Percentiles rank a stretch among this genome's conserved stretches.
These are phyloP conservation scores for Lepus europaeus DNA, from an alignment of 2,113 vertebrate genomes.

Conservation along the genomic window DNA sequence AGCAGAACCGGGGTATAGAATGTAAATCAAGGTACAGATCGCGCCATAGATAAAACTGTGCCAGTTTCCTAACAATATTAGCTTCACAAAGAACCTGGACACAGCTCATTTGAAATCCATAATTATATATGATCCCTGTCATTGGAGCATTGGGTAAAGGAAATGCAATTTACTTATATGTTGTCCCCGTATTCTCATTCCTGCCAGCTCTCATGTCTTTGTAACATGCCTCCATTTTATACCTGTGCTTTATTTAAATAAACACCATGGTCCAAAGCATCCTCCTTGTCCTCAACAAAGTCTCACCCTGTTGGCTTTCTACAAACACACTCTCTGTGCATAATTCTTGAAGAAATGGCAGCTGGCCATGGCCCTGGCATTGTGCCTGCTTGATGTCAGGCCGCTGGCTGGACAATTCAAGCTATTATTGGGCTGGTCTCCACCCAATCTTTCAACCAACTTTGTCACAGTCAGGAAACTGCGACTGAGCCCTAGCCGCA, in stretches of 20 bases:
- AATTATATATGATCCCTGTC: not conserved
- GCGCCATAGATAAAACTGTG: too few species aligned
- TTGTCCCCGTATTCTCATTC: not conserved
- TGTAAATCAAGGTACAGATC: too few species aligned
- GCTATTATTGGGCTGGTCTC: conserved; percentile 39
- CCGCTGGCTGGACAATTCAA: conserved; percentile 40
- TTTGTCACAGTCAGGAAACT: conserved; percentile 54
- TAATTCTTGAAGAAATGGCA: conserved; percentile 40
- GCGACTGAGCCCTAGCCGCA: not conserved
- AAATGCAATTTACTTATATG: not conserved
- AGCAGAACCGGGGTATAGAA: too few species aligned
- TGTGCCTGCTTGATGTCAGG: conserved; percentile 22
- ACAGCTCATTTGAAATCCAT: not conserved
- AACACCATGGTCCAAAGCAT: conserved; percentile 40
- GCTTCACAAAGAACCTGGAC: not conserved
- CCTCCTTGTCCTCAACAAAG: not conserved
- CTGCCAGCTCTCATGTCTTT: not conserved
- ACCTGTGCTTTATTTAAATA: not conserved
- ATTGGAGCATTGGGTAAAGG: not conserved
- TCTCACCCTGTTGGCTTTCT: not conserved
- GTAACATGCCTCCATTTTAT: not conserved
- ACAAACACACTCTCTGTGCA: not conserved
- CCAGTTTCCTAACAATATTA: not conserved
- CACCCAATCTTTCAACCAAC: rapidly evolving
- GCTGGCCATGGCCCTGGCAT: not conserved